phyloP scores from a whole-genome alignment of 2,888 invertebrate species.

The Mythimna albipuncta region DNA sequence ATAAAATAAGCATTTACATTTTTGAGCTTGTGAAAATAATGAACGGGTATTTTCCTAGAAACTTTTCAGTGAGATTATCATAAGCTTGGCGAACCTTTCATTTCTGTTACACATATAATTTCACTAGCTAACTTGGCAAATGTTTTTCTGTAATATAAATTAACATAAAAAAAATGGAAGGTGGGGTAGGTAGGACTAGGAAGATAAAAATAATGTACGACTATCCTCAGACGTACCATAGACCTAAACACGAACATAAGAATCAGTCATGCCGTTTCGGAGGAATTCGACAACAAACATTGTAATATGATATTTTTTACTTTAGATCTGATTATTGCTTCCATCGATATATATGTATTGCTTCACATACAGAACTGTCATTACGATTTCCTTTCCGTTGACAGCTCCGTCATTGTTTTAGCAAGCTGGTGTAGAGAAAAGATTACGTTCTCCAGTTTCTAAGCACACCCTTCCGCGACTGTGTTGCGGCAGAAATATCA shows the following conservation, averaged over 20 bases:
- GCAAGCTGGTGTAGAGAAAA: constrained; percentile 51
- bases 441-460: constrained; percentile 50
- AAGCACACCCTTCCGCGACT: constrained; percentile 49
- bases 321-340: not conserved
- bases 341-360: too few species aligned
- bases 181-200: too few species aligned
- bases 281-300: too few species aligned
- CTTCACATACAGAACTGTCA: not conserved
- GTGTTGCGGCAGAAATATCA: constrained; percentile 59
- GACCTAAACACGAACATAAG: too few species aligned
- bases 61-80: constrained; percentile 26
- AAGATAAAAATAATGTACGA: too few species aligned
- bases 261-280: too few species aligned
- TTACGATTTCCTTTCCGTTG: constrained; percentile 1
- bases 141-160: too few species aligned
- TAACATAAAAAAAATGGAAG: too few species aligned
- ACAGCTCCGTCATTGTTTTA: constrained; percentile 43
- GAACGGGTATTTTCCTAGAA: constrained; percentile 13
- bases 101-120: not conserved
- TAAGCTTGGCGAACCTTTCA: constrained; percentile 5
- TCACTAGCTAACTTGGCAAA: too few species aligned
- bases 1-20: constrained; percentile 31
- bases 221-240: too few species aligned
- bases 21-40: constrained; percentile 22
- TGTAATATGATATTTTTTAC: too few species aligned